Conservation (phyloP, 2,113 vertebrate genomes). For the Ia io region DNA sequence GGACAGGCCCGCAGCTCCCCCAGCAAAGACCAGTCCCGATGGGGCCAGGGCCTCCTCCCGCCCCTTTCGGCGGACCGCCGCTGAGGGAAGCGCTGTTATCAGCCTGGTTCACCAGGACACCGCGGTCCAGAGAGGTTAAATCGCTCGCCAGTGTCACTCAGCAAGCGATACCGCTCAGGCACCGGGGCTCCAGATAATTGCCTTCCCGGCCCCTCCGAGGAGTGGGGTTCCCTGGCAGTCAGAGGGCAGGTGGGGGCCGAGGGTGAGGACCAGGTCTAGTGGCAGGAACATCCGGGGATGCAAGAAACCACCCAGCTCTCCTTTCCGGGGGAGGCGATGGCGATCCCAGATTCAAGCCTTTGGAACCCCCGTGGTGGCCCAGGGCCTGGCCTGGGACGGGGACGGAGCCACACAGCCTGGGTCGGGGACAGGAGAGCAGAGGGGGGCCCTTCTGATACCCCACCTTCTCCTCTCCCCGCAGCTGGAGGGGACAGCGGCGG, state of each 20-base stretch:
- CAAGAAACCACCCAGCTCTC: neutral
- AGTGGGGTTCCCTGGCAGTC: neutral
- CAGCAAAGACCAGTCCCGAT: neutral
- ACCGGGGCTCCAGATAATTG: neutral
- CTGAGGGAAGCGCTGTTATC: neutral
- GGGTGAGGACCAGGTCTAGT: neutral
- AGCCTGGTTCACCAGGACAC: neutral
- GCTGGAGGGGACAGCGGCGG: neutral
- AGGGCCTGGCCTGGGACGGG: neutral
- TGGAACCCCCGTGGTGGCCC: neutral
- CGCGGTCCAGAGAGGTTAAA: neutral
- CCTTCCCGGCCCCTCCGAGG: neutral
- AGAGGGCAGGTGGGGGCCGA: neutral
- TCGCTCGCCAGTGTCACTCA: neutral
- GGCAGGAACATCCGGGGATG: neutral
- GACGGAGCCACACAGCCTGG: neutral
- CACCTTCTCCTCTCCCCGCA: neutral
- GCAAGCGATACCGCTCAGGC: neutral
- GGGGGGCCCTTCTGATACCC: accelerated
- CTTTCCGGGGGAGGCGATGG: neutral
- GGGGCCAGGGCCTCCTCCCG: neutral
- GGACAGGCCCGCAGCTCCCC: neutral
- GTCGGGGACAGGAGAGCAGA: accelerated
- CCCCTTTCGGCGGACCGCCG: accelerated
- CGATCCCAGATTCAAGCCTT: neutral